Evolutionary conservation across 2,888 invertebrate genomes (phyloP), one percentile per base, ranked within the genome.

Genomic region (Amphipyra tragopoginis): DNA sequence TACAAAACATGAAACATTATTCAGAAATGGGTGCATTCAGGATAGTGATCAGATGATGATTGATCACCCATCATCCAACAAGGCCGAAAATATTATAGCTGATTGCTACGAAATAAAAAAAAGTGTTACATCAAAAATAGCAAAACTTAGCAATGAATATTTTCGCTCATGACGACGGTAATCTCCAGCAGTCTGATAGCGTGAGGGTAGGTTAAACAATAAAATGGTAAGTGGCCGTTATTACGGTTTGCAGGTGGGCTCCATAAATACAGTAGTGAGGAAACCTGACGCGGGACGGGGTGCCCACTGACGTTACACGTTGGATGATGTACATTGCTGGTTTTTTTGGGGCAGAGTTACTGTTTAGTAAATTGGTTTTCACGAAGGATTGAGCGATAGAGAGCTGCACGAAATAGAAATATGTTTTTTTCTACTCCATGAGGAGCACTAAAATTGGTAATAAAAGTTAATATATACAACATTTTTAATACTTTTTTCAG

Each of bases 161-260:
- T 10, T 8, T 13, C 5, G 11, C 21, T 49, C 36, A n/a, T 13
- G 44, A 53, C 26, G 44, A 39, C 34, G 54, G 29, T 62, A 50
- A 67, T 49, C 50, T 44, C 15, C 5, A 44, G 39, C 11, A 36
- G 45, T 54, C 11, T 14, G 57, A 52, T 56, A 52, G 50, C 55
- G 51, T 53, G 54, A 70, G 63, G 54, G 51, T 64, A 63, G 53
- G 64, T 70, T 71, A 69, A 77, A 72, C 72, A 75, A 72, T 79
- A 71, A 73, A 72, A 77, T 70, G 65, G 51, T 76, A 76, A 79
- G 77, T 75, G 76, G 68, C 59, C 33, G 74, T 72, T 72, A 72
- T 77, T 81, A 75, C 44, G 65, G 62, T 49, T 48, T 77, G 67
- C 82, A 81, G 82, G 82, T 82, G 75, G 21, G 61, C 48, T 54